Base-by-base conservation (phyloP, 2,888 invertebrate genomes). In the Smittia aterrima region DNA sequence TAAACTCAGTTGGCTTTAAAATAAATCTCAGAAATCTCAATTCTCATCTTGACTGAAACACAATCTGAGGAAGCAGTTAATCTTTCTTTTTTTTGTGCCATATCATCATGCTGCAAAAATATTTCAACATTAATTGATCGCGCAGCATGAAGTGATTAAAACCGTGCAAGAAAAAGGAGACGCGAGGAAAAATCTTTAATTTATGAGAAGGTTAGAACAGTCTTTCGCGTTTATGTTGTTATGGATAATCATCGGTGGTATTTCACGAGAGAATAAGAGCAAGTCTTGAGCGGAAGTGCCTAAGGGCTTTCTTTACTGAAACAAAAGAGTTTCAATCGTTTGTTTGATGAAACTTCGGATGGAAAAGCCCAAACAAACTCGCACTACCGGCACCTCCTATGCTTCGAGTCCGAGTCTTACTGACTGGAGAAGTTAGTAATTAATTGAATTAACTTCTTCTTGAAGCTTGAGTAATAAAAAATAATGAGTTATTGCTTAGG, bases 401-500 rank as follows among this genome's bases (percentile, higher is more conserved):
- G 58, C 58, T 58, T 11, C n/a, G 3, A 47, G 16, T 3, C 22
- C 18, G 22, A 11, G 18, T 1, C 18, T 58, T 58, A 58, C 11
- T 2, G 22, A 4, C 18, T 9, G n/a, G 18, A 22, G 4, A 18
- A 58, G 11, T 38, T 18, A n/a, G 22, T 58, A 20, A 58, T 58
- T 58, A 58, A 58, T 58, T 58, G 18, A 58, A 58, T 58, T 58
- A 58, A 58, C 58, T 58, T 58, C 58, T 18, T 20, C 7, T 58
- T 58, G 1, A 58, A 9, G 20, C 20, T 58, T 7, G 18, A n/a
- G n/a, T n/a, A n/a, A n/a, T 58, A 58, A 58, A 20, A 58, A 58
- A 22, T 58, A 18, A 58, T 18, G 58, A 58, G 16, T 58, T 58
- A 58, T 58, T 58, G 58, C 16, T 18, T 20, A 18, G 58, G 58